These are phyloP conservation scores for Darevskia nairensis DNA, from an alignment of 2,797 vertebrate genomes.

Conservation along the genomic window DNA sequence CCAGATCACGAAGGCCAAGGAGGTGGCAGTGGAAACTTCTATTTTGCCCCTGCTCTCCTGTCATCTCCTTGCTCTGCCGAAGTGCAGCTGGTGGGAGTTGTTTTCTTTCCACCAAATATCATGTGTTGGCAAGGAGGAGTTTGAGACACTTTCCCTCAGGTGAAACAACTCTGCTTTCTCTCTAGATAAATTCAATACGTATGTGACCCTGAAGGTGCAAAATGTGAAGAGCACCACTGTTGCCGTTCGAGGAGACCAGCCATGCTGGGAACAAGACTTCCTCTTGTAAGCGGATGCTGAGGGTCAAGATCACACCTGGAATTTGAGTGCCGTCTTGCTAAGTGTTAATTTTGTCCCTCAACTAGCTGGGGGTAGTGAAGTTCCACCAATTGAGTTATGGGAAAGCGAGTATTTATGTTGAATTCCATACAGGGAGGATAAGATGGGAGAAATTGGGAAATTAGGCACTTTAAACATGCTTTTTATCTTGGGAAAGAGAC, in stretches of 20 bases:
- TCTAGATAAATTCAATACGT: slow-evolving; percentile 95
- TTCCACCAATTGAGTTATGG: background rate
- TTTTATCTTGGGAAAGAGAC: no score
- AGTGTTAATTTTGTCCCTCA: background rate
- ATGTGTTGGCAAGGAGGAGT: background rate
- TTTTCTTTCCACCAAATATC: background rate
- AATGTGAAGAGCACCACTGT: slow-evolving; percentile 98
- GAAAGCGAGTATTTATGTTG: background rate
- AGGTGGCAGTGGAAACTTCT: no score
- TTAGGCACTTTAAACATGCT: no score
- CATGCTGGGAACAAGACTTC: slow-evolving; percentile 99
- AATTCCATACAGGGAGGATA: no score
- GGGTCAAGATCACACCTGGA: background rate
- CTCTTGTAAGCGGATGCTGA: slow-evolving; percentile 92
- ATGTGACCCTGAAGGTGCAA: slow-evolving; percentile 96
- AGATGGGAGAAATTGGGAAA: background rate
- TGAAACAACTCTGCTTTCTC: slow-evolving; percentile 28
- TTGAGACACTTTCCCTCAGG: no score
- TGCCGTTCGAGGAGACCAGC: slow-evolving; percentile 91
- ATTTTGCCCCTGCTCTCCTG: no score
- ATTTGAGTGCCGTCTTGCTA: background rate
- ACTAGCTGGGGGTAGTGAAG: background rate
- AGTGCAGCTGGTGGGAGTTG: no score
- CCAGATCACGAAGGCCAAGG: background rate
- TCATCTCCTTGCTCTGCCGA: background rate